Conservation (phyloP, 2,888 invertebrate genomes). For the Amaurobius ferox region DNA sequence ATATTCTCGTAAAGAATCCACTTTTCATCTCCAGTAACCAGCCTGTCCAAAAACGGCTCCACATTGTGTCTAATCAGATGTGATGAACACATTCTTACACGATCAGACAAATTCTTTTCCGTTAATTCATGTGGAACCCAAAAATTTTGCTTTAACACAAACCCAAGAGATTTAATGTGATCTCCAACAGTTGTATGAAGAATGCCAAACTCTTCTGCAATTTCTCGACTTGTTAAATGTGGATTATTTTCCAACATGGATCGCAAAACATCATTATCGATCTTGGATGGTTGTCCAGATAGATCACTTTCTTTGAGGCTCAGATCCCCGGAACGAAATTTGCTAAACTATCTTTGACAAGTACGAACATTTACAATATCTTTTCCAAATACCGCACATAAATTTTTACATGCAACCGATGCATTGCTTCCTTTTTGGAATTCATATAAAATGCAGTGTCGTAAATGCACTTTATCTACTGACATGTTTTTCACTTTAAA, state of each 20-base stretch:
- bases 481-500: neutral
- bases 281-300: constrained; percentile 29
- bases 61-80: no score
- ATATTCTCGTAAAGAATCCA: no score
- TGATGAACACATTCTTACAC: no score
- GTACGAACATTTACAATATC: constrained; percentile 23
- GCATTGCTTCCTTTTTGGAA: no score
- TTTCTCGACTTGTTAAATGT: constrained; percentile 19
- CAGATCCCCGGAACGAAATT: constrained; percentile 20
- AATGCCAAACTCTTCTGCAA: constrained; percentile 29
- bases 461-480: neutral
- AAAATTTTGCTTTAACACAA: no score
- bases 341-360: constrained; percentile 24
- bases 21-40: no score
- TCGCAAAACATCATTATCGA: constrained; percentile 25
- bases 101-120: no score
- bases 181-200: constrained; percentile 14
- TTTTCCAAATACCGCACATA: neutral
- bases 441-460: neutral
- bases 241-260: constrained; percentile 18
- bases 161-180: constrained; percentile 24
- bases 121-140: no score
- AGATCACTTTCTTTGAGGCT: constrained; percentile 22
- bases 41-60: no score
- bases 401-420: neutral